phyloP scores from a whole-genome alignment of 2,797 vertebrate species.

The Aplochiton taeniatus region DNA sequence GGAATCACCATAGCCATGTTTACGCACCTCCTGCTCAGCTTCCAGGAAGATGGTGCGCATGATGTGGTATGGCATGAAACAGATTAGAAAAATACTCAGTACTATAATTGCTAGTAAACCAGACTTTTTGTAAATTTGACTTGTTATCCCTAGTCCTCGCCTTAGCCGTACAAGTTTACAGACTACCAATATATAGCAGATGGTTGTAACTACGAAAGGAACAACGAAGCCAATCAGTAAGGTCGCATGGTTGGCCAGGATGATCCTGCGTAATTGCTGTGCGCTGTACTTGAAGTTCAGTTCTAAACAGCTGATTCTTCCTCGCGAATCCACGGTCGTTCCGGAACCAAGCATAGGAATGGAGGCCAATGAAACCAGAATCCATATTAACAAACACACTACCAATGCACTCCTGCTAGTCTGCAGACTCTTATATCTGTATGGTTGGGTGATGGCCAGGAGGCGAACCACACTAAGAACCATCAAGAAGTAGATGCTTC shows the following conservation, averaged over 20 bases:
- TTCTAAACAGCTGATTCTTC: conserved; percentile 62
- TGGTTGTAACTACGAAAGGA: conserved; percentile 63
- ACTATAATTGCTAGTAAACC: conserved; percentile 67
- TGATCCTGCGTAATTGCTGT: conserved; percentile 23
- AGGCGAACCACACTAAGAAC: conserved; percentile 74
- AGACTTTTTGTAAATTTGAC: conserved; percentile 62
- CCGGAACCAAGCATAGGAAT: conserved; percentile 46
- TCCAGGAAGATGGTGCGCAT: conserved; percentile 70
- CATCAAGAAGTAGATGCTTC: conserved; percentile 78
- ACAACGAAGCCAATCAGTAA: conserved; percentile 68
- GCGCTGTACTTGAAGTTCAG: conserved; percentile 22
- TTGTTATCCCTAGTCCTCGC: background rate
- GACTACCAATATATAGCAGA: conserved; percentile 72
- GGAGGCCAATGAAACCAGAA: conserved; percentile 54
- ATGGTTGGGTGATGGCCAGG: conserved; percentile 66
- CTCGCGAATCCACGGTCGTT: background rate
- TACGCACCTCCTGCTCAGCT: background rate
- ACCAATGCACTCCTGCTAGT: conserved; percentile 49
- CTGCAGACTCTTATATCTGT: conserved; percentile 49
- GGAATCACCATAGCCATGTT: conserved; percentile 4
- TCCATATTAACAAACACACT: conserved; percentile 64
- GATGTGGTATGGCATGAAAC: conserved; percentile 78
- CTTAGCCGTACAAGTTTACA: conserved; percentile 54
- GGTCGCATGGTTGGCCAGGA: conserved; percentile 60
- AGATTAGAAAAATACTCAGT: conserved; percentile 70